A percentile compares a stretch with the other conserved stretches of the same genome.
Conservation (phyloP, 2,113 vertebrate species). For the Jacana jacana region DNA sequence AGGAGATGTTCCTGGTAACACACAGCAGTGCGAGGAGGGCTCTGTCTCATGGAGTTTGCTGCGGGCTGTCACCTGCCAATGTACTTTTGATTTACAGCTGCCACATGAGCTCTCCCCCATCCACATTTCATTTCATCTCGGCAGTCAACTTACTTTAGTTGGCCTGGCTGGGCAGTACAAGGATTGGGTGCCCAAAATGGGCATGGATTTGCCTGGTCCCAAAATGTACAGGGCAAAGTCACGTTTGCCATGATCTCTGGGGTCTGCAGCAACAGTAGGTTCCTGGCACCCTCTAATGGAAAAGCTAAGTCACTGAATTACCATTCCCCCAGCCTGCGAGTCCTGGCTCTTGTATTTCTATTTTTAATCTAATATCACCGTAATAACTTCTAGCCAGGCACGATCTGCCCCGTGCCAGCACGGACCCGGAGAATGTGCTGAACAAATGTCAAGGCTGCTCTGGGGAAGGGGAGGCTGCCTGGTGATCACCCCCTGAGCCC, state of each 20-base stretch:
- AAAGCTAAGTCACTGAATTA: conserved; percentile 31
- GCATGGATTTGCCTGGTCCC: neutral
- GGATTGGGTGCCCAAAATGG: neutral
- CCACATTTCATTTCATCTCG: neutral
- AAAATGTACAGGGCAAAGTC: neutral
- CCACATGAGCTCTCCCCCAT: neutral
- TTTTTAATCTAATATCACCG: neutral
- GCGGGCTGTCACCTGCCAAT: neutral
- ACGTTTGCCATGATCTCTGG: neutral
- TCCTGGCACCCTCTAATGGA: conserved; percentile 70
- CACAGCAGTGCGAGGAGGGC: neutral
- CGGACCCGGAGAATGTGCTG: neutral
- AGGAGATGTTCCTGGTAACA: neutral
- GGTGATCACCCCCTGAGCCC: neutral
- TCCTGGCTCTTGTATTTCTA: neutral
- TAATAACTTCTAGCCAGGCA: neutral
- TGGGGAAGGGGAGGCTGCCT: neutral
- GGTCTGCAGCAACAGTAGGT: conserved; percentile 21
- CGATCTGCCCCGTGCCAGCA: neutral
- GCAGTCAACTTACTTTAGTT: neutral
- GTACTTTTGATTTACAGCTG: neutral
- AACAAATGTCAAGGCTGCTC: conserved; percentile 35
- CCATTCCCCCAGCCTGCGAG: neutral
- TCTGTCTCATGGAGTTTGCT: neutral
- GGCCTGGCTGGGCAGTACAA: neutral